Evolutionary conservation across 2,797 vertebrate genomes (phyloP).

Genomic region (Cynodonichthys magdalenae): DNA sequence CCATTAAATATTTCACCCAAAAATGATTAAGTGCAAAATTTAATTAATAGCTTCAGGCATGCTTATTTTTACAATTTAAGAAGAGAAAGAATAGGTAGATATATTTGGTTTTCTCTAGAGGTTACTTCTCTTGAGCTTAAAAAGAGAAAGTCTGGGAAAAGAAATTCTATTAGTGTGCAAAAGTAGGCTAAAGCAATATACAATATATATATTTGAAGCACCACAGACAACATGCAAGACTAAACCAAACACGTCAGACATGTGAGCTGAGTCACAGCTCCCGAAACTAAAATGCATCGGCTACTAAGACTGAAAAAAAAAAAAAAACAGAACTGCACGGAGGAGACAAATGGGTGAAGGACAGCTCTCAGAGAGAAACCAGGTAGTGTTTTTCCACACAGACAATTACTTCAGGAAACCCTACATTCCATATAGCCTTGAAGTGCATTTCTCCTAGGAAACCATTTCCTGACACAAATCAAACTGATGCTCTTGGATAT

Average conservation of each 20-base stretch:
- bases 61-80: conserved; percentile 65
- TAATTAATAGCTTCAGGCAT: conserved; percentile 68
- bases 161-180: conserved; percentile 26
- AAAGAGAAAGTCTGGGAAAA: conserved; percentile 33
- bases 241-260: conserved; percentile 2
- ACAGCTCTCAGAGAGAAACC: conserved; percentile 74
- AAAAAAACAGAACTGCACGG: conserved; percentile 43
- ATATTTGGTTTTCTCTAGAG: conserved; percentile 66
- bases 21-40: conserved; percentile 67
- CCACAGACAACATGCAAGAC: conserved; percentile 8
- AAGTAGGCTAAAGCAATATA: conserved; percentile 32
- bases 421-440: conserved; percentile 67
- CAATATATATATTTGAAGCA: conserved; percentile 1
- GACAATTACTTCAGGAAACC: conserved; percentile 80
- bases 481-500: conserved; percentile 49
- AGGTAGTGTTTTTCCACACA: conserved; percentile 79
- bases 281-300: conserved; percentile 22
- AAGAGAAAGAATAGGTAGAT: conserved; percentile 53
- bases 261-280: conserved; percentile 29
- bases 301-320: conserved; percentile 6
- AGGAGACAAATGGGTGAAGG: conserved; percentile 54
- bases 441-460: conserved; percentile 67
- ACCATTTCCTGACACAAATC: conserved; percentile 63
- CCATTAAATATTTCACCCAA: conserved; percentile 66
- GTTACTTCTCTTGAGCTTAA: conserved; percentile 45